phyloP scores from a whole-genome alignment of 2,113 vertebrate genomes.

The Corvus moneduloides region DNA sequence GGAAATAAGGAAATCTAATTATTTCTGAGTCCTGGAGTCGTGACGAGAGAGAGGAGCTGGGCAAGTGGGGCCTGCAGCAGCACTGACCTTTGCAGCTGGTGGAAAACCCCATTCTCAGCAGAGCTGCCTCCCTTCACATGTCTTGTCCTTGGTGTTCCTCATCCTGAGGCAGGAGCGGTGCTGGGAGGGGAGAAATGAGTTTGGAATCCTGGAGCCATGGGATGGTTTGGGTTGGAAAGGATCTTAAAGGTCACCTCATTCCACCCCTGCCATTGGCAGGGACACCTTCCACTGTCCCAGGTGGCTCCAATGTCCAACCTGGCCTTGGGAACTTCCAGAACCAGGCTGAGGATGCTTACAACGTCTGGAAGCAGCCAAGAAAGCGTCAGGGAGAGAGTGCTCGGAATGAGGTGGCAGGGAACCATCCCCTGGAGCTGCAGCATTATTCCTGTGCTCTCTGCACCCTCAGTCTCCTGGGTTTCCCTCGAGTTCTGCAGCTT shows the following conservation, averaged over 20 bases:
- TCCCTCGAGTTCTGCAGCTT: background rate
- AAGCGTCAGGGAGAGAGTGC: background rate
- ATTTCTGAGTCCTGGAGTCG: background rate
- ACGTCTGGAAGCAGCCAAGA: background rate
- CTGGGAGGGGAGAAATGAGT: background rate
- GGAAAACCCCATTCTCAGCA: background rate
- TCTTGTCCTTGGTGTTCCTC: background rate
- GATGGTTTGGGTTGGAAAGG: background rate
- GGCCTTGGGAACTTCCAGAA: background rate
- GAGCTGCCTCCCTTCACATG: background rate
- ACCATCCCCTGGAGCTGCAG: background rate
- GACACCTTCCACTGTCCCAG: background rate
- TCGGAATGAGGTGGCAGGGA: background rate
- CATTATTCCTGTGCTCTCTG: background rate
- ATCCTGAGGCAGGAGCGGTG: background rate
- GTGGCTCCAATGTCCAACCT: fast-evolving
- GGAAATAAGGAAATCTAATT: conserved; percentile 20
- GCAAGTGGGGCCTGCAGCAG: background rate
- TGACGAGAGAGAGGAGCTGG: background rate
- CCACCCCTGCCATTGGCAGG: background rate
- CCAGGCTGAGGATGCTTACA: background rate
- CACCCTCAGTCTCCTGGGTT: background rate
- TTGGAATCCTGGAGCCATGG: background rate
- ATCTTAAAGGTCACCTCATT: background rate
- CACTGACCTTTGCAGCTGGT: background rate